phyloP scores from a whole-genome alignment of 2,888 invertebrate genomes.

The Caenorhabditis sp. region DNA sequence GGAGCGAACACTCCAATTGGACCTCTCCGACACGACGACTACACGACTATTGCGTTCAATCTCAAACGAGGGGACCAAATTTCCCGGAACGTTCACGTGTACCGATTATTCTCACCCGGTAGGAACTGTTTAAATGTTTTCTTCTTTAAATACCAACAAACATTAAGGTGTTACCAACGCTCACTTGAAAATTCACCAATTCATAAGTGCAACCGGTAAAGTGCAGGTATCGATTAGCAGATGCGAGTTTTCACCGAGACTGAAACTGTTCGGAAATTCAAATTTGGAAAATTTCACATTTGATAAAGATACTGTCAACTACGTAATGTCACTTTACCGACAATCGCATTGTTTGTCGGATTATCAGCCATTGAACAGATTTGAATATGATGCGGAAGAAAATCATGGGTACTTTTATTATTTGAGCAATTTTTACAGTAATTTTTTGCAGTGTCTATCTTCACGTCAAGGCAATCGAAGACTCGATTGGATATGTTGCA shows the following conservation, averaged over 20 bases:
- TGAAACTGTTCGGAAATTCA: slow-evolving; percentile 4
- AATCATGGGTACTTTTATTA: slow-evolving; percentile 20
- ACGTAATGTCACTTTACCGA: neutral
- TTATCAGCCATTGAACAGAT: neutral
- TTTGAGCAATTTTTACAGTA: too few relatives aligned
- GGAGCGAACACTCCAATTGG: slow-evolving; percentile 9
- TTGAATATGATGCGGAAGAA: neutral
- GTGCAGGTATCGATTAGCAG: slow-evolving; percentile 12
- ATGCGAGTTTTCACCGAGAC: slow-evolving; percentile 15
- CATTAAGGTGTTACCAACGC: neutral
- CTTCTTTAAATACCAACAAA: neutral
- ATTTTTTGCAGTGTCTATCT: neutral
- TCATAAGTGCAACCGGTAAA: slow-evolving; percentile 13
- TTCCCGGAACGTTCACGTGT: slow-evolving; percentile 11
- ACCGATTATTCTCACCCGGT: slow-evolving; percentile 2
- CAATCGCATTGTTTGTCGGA: neutral
- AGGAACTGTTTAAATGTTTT: neutral
- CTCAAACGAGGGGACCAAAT: slow-evolving; percentile 3
- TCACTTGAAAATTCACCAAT: neutral
- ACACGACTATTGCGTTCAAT: slow-evolving; percentile 21
- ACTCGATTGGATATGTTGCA: slow-evolving; percentile 19
- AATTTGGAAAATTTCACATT: neutral
- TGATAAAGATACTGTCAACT: neutral
- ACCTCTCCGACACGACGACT: neutral
- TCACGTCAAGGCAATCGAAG: slow-evolving; percentile 18